Evolutionary conservation across 2,888 invertebrate genomes (phyloP), one percentile per base, ranked within the genome.

Genomic region (Choristoneura rosaceana): DNA sequence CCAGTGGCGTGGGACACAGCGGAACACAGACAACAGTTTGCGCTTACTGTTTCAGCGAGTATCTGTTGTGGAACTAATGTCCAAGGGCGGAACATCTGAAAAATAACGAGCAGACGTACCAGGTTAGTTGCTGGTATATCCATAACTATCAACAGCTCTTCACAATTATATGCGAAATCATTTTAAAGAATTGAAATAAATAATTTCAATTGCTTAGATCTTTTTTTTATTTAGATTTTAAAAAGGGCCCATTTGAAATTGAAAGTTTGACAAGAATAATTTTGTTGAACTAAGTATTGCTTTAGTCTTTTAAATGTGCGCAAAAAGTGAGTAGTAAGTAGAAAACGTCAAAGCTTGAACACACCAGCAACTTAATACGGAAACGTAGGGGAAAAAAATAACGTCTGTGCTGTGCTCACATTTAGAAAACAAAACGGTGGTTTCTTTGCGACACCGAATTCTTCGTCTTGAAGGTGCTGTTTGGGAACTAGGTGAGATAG

Each of bases 51-150:
- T 90, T 93, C 93, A 89, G 87, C 92, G 89, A 90, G 87, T 85
- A 89, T 89, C 90, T 91, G 92, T 86, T 87, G 93, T 89, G 91
- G 90, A 91, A 93, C 87, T 91, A 94, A 93, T 83, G 91, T 92
- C 93, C 93, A 94, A 87, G 92, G 93, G 85, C 90, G 91, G 90
- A 93, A 91, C 86, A 94, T 94, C 93, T 94, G 93, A 93, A 94
- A 92, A 93, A 92, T 81, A 93, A 93, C 81, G 93, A 94, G 91
- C 90, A 92, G 90, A 92, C 88, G 85, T 81, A 85, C 86, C 85
- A 88, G 82, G 83, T 93, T 92, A 93, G 88, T 91, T 85, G 88
- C 89, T 87, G 90, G 89, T 86, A 85, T 84, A 85, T 84, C 87
- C 79, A 68, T 79, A 85, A 82, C 82, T 85, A 85, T 86, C 83